These are phyloP conservation scores for Meda fulgida DNA, from an alignment of 2,797 vertebrate species.

Conservation along the genomic window DNA sequence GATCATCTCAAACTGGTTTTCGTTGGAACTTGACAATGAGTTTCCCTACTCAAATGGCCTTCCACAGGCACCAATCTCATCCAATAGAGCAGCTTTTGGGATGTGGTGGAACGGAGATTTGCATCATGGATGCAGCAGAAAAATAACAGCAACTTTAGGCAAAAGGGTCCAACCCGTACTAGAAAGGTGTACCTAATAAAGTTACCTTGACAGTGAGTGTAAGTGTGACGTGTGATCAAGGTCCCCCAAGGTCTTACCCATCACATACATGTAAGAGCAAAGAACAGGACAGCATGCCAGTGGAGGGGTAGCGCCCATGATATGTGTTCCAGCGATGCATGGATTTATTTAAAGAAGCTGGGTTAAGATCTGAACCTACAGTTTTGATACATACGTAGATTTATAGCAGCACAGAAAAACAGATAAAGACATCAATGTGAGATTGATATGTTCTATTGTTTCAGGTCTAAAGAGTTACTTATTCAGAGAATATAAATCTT, in stretches of 20 bases:
- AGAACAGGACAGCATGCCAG: slow-evolving; percentile 98
- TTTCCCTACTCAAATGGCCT: no score
- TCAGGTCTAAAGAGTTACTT: neutral
- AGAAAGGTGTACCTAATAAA: no score
- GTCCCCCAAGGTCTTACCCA: slow-evolving; percentile 76
- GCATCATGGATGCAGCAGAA: no score
- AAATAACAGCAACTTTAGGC: no score
- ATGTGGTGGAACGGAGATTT: no score
- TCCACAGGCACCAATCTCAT: no score
- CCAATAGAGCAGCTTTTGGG: no score
- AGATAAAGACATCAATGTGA: slow-evolving; percentile 18
- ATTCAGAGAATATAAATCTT: slow-evolving; percentile 30
- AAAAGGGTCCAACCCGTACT: no score
- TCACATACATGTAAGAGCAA: slow-evolving; percentile 96
- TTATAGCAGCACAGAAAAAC: slow-evolving; percentile 22
- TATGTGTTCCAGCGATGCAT: slow-evolving; percentile 94
- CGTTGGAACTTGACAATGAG: no score
- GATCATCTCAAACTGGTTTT: no score
- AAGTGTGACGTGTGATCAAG: neutral
- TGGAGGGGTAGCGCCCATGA: slow-evolving; percentile 96
- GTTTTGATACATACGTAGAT: neutral
- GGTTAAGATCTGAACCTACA: slow-evolving; percentile 98
- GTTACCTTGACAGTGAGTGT: rapidly evolving
- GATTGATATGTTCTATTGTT: slow-evolving; percentile 25
- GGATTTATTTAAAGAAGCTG: slow-evolving; percentile 99